Conservation (phyloP, 64 coral and sea anemone species). For the Stichodactyla mertensii region DNA sequence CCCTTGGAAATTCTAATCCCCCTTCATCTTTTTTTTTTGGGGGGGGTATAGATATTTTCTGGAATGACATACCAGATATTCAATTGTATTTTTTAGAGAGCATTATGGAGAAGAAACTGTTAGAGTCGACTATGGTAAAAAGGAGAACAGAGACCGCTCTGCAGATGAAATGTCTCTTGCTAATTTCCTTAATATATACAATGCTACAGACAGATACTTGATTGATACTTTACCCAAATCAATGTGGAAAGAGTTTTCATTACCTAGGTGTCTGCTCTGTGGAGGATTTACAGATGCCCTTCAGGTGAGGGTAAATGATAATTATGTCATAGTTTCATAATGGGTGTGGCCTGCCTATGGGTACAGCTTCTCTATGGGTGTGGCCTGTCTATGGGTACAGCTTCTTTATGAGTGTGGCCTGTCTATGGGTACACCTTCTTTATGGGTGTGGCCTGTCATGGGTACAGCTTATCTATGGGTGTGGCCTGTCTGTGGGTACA, state of each 20-base stretch:
- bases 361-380: too few species aligned
- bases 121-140: conserved; percentile 87
- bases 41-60: too few species aligned
- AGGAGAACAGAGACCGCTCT: conserved; percentile 75
- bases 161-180: conserved; percentile 64
- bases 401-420: not conserved
- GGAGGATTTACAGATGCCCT: conserved; percentile 82
- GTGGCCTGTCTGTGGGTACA: not conserved
- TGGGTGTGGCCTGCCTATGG: too few species aligned
- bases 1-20: not conserved
- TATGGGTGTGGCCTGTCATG: not conserved
- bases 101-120: conserved; percentile 59
- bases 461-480: not conserved
- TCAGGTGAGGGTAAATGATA: conserved; percentile 28
- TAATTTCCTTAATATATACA: conserved; percentile 76
- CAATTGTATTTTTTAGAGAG: conserved; percentile 19
- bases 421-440: not conserved
- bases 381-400: not conserved
- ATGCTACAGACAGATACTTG: conserved; percentile 66
- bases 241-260: conserved; percentile 77
- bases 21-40: too few species aligned
- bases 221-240: conserved; percentile 69
- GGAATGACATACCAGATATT: not conserved
- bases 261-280: conserved; percentile 74
- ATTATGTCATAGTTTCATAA: too few species aligned